Percentiles rank a stretch among this genome's conserved stretches.
These are phyloP conservation scores for Scarus forsteni DNA, from an alignment of 2,797 vertebrate genomes.

Conservation along the genomic window DNA sequence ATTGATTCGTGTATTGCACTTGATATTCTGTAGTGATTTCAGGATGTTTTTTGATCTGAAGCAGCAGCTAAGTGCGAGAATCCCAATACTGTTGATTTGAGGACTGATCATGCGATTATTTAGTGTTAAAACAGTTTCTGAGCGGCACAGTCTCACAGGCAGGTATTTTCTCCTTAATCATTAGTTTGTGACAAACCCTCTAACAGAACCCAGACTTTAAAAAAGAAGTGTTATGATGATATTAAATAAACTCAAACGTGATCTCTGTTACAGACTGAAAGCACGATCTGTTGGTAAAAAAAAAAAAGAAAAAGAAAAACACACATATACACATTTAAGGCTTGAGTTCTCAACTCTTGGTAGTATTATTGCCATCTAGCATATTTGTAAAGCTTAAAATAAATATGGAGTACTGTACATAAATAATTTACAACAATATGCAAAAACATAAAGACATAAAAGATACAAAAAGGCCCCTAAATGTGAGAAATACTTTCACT, in stretches of 20 bases:
- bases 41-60: slow-evolving; percentile 48
- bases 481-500: slow-evolving; percentile 61
- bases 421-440: slow-evolving; percentile 85
- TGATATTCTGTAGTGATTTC: slow-evolving; percentile 67
- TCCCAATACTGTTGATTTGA: neutral
- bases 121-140: slow-evolving; percentile 68
- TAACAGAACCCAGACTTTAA: slow-evolving; percentile 56
- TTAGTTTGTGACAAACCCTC: slow-evolving; percentile 45
- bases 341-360: slow-evolving; percentile 86
- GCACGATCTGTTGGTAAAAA: slow-evolving; percentile 63
- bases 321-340: slow-evolving; percentile 85
- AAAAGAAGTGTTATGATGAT: slow-evolving; percentile 41
- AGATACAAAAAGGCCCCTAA: slow-evolving; percentile 77
- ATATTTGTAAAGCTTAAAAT: slow-evolving; percentile 87
- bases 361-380: slow-evolving; percentile 89
- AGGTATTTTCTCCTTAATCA: slow-evolving; percentile 26
- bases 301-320: slow-evolving; percentile 67
- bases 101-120: neutral
- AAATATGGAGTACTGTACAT: slow-evolving; percentile 88
- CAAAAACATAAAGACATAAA: slow-evolving; percentile 37
- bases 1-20: slow-evolving; percentile 82
- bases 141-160: slow-evolving; percentile 55
- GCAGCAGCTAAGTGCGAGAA: slow-evolving; percentile 29
- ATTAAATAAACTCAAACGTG: slow-evolving; percentile 71
- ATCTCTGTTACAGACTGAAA: slow-evolving; percentile 60